These are phyloP conservation scores for Caenorhabditis panamensis DNA, from an alignment of 2,888 invertebrate genomes.

Conservation along the genomic window DNA sequence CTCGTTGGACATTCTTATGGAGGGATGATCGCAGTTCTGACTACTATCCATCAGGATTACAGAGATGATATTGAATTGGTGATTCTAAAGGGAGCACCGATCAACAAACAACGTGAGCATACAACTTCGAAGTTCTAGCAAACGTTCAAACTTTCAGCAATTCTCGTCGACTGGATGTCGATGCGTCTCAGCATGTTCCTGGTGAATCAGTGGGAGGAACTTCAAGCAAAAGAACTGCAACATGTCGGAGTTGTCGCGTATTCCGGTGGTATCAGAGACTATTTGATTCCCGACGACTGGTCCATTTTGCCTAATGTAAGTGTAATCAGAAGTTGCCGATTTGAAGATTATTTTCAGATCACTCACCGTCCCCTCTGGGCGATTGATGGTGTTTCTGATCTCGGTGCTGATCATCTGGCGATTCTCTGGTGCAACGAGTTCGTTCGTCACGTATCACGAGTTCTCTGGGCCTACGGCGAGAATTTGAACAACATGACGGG, in stretches of 20 bases:
- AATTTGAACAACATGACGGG: constrained; percentile 21
- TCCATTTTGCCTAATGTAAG: constrained; percentile 40
- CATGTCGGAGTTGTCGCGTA: constrained; percentile 73
- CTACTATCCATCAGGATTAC: constrained; percentile 41
- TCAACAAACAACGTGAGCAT: constrained; percentile 53
- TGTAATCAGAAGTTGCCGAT: background rate
- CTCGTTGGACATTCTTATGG: constrained; percentile 71
- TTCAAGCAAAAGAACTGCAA: constrained; percentile 24
- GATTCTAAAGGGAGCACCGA: constrained; percentile 57
- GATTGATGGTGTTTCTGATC: constrained; percentile 45
- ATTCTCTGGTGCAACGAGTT: constrained; percentile 81
- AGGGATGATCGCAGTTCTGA: constrained; percentile 57
- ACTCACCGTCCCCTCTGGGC: constrained; percentile 61
- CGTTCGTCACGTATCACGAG: constrained; percentile 69
- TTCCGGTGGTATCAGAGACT: constrained; percentile 75
- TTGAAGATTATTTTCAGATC: constrained; percentile 11
- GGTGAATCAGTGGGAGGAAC: constrained; percentile 15
- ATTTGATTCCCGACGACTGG: constrained; percentile 63
- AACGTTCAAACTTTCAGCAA: constrained; percentile 51
- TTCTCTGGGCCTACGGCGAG: constrained; percentile 69
- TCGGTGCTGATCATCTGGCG: constrained; percentile 79
- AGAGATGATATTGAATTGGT: constrained; percentile 57
- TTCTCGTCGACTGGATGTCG: constrained; percentile 42
- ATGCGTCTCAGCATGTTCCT: constrained; percentile 26
- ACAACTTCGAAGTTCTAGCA: background rate